phyloP scores from a whole-genome alignment of 2,113 vertebrate species.

The Leptocoma aspasia region DNA sequence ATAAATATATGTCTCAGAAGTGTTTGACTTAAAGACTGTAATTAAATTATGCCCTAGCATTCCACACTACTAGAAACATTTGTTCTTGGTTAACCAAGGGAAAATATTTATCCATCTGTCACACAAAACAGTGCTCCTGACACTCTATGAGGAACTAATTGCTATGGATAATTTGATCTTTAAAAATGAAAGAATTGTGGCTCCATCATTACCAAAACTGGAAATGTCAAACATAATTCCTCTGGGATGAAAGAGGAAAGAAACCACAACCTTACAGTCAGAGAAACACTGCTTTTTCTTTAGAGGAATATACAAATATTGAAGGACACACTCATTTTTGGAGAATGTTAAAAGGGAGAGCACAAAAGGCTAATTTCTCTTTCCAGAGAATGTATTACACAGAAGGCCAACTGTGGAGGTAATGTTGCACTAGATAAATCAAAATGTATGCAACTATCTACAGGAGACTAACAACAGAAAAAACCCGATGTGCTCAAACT shows the following conservation, averaged over 20 bases:
- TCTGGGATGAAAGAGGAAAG: background rate
- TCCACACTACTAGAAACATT: background rate
- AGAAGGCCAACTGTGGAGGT: background rate
- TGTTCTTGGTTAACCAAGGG: background rate
- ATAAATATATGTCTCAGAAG: background rate
- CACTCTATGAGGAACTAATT: background rate
- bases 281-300: background rate
- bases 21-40: background rate
- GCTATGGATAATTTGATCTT: conserved; percentile 1
- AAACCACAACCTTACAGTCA: background rate
- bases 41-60: background rate
- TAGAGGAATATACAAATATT: background rate
- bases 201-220: background rate
- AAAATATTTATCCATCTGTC: conserved; percentile 1
- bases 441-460: background rate
- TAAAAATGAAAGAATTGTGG: background rate
- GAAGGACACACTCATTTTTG: background rate
- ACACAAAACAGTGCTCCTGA: background rate
- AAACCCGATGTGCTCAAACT: background rate
- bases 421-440: background rate
- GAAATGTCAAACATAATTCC: background rate
- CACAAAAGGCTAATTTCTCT: background rate
- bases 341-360: background rate
- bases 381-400: background rate
- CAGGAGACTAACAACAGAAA: background rate